Percentiles rank a stretch among this genome's conserved stretches.
These are phyloP conservation scores for Piezodorus guildinii DNA, from an alignment of 1,140 invertebrate genomes.

Conservation along the genomic window DNA sequence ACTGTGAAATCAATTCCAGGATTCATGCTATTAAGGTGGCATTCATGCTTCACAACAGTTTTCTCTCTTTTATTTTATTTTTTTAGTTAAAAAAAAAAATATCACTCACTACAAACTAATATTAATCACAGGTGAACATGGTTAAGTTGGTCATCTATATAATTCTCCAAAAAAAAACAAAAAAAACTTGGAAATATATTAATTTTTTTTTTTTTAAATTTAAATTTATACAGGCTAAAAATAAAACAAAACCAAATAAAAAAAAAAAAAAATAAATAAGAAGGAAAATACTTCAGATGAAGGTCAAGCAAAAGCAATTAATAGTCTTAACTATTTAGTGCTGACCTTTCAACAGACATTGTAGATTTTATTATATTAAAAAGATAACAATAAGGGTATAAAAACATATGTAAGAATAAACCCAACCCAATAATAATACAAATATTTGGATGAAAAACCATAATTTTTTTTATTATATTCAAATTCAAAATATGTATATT, in stretches of 20 bases:
- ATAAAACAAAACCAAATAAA: not conserved
- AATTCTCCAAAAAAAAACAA: not conserved
- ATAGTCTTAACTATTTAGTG: no score
- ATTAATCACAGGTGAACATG: not conserved
- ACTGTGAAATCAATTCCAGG: conserved; percentile 15
- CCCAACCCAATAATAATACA: no score
- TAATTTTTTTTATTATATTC: no score
- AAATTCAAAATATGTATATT: no score
- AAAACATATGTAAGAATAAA: no score
- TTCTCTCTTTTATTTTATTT: not conserved
- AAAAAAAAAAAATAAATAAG: no score
- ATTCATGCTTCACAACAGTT: conserved; percentile 8
- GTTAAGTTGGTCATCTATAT: not conserved
- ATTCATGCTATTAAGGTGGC: not conserved
- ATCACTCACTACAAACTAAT: not conserved
- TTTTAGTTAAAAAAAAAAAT: not conserved
- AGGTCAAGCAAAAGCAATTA: no score
- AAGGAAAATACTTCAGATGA: no score
- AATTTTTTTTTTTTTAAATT: not conserved
- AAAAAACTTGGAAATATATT: not conserved
- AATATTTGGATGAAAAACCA: no score
- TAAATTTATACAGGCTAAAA: not conserved
- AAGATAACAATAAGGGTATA: no score
- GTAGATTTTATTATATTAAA: no score
- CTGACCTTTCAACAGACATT: no score